These are phyloP conservation scores for Meandrusa payeni DNA, from an alignment of 2,888 invertebrate genomes.

Conservation along the genomic window DNA sequence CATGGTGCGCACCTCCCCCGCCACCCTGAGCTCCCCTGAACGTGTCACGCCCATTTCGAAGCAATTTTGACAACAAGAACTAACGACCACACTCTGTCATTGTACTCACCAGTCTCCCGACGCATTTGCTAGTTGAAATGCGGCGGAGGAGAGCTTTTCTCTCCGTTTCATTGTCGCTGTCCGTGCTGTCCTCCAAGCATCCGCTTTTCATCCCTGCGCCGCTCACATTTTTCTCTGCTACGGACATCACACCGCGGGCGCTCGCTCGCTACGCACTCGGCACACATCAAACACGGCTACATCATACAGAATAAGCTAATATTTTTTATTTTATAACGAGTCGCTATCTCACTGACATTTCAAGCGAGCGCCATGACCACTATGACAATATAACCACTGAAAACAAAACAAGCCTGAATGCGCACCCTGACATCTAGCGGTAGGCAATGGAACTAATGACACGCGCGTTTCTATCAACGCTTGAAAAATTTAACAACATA, in stretches of 20 bases:
- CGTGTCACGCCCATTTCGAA: slow-evolving; percentile 50
- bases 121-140: slow-evolving; percentile 91
- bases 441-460: slow-evolving; percentile 30
- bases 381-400: slow-evolving; percentile 65
- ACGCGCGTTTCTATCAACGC: neutral
- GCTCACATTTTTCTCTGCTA: slow-evolving; percentile 51
- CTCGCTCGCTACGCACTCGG: slow-evolving; percentile 55
- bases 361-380: slow-evolving; percentile 74
- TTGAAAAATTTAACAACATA: neutral
- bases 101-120: slow-evolving; percentile 86
- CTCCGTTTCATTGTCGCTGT: slow-evolving; percentile 92
- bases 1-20: slow-evolving; percentile 52
- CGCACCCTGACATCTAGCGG: slow-evolving; percentile 44
- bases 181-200: slow-evolving; percentile 79
- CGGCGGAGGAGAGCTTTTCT: slow-evolving; percentile 89
- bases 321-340: slow-evolving; percentile 56
- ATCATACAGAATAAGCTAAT: slow-evolving; percentile 69
- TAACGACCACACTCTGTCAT: slow-evolving; percentile 7
- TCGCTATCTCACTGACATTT: slow-evolving; percentile 71
- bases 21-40: slow-evolving; percentile 39
- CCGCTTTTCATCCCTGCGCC: slow-evolving; percentile 53
- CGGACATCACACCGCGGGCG: slow-evolving; percentile 70
- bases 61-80: slow-evolving; percentile 22
- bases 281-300: slow-evolving; percentile 65
- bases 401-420: slow-evolving; percentile 70